Percentiles rank a stretch among this genome's conserved stretches.
Evolutionary conservation across 2,888 invertebrate genomes (phyloP).

Genomic region (Kryphioiulus occultus): DNA sequence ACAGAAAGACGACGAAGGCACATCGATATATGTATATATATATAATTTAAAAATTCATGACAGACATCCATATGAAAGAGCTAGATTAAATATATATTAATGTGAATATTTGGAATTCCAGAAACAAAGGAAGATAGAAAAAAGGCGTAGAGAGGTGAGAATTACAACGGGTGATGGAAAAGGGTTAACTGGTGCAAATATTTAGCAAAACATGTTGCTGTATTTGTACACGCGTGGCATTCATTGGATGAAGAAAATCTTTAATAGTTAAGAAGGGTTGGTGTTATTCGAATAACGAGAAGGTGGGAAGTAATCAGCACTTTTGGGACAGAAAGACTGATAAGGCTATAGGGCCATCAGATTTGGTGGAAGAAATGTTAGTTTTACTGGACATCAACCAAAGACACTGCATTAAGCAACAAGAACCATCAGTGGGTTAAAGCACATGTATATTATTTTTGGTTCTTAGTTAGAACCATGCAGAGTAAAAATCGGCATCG

Average conservation of each 20-base stretch:
- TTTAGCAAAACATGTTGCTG: constrained; percentile 12
- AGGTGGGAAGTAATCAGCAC: not conserved
- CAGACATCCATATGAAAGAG: constrained; percentile 36
- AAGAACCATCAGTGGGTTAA: not conserved
- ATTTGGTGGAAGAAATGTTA: not conserved
- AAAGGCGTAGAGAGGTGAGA: constrained; percentile 18
- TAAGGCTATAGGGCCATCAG: not conserved
- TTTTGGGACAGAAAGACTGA: not conserved
- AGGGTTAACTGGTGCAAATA: constrained; percentile 13
- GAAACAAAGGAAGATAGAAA: constrained; percentile 36
- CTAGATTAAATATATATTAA: constrained; percentile 29
- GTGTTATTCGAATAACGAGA: not conserved
- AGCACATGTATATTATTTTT: not conserved
- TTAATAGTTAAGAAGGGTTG: not conserved
- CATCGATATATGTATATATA: not conserved
- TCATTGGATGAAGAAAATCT: not conserved
- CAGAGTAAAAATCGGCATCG: too few species aligned
- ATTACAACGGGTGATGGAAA: constrained; percentile 2
- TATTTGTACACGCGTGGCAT: constrained; percentile 4
- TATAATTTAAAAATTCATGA: constrained; percentile 38
- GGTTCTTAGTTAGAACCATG: too few species aligned
- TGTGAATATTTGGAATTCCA: constrained; percentile 19
- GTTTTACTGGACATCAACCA: not conserved
- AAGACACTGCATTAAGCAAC: not conserved
- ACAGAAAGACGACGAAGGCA: constrained; percentile 37